phyloP scores from a whole-genome alignment of 2,113 vertebrate species.

The Anhinga rufa region DNA sequence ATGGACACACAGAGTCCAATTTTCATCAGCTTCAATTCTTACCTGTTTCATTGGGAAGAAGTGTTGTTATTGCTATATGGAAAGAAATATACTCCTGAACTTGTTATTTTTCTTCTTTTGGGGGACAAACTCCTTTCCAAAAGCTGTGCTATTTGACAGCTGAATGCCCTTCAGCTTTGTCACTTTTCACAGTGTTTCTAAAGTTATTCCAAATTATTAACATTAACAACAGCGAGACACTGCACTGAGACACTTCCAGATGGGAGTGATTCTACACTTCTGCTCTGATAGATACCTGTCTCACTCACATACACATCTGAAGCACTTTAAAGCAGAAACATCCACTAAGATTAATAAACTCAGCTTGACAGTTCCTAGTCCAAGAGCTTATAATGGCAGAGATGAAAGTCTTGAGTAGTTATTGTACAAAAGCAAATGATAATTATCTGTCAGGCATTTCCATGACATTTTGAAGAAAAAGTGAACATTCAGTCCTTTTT shows the following conservation, averaged over 20 bases:
- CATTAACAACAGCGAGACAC: background rate
- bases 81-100: background rate
- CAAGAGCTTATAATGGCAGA: background rate
- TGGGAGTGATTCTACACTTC: background rate
- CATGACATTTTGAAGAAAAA: background rate
- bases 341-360: background rate
- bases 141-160: background rate
- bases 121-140: background rate
- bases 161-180: background rate
- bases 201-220: background rate
- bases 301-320: background rate
- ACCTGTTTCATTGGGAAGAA: background rate
- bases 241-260: background rate
- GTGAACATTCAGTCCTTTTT: background rate
- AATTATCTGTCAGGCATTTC: conserved; percentile 4
- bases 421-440: background rate
- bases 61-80: background rate
- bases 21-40: background rate
- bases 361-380: background rate
- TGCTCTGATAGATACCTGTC: background rate
- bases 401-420: background rate
- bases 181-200: background rate
- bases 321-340: background rate
- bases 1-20: background rate
- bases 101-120: background rate